These are phyloP conservation scores for Chaitophorus viminalis DNA, from an alignment of 2,888 invertebrate genomes.

Conservation along the genomic window DNA sequence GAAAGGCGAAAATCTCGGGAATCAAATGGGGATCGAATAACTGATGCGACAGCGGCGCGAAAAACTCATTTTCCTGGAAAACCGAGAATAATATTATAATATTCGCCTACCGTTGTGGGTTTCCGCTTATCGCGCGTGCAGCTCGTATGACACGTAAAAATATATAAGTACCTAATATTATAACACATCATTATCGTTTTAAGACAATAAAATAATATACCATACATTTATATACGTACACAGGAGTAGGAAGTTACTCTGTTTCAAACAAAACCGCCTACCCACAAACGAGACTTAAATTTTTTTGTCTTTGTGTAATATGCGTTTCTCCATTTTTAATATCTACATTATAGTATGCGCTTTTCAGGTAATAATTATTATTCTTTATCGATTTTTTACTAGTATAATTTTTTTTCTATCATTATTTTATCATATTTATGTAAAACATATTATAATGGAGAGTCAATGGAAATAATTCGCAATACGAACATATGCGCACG, in stretches of 20 bases:
- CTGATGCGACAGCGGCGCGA: neutral
- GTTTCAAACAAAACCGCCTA: neutral
- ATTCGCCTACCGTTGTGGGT: neutral
- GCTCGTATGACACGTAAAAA: constrained; percentile 6
- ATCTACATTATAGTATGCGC: neutral
- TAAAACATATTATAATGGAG: too few relatives aligned
- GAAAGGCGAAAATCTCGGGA: neutral
- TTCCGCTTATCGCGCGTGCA: constrained; percentile 19
- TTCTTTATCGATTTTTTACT: neutral
- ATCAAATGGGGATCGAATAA: neutral
- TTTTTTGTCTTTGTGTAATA: neutral
- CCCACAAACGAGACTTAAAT: neutral
- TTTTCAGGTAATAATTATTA: neutral
- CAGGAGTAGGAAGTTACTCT: neutral
- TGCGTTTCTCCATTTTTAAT: neutral
- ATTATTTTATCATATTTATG: too few relatives aligned
- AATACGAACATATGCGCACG: neutral
- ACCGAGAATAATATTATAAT: neutral
- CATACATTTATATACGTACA: too few relatives aligned
- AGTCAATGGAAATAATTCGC: neutral
- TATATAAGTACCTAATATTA: neutral
- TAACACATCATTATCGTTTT: neutral
- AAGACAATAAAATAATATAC: neutral
- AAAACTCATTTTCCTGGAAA: neutral
- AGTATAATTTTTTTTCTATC: neutral